These are phyloP conservation scores for Cercocebus atys DNA, from an alignment of 2,113 vertebrate species.

Conservation along the genomic window DNA sequence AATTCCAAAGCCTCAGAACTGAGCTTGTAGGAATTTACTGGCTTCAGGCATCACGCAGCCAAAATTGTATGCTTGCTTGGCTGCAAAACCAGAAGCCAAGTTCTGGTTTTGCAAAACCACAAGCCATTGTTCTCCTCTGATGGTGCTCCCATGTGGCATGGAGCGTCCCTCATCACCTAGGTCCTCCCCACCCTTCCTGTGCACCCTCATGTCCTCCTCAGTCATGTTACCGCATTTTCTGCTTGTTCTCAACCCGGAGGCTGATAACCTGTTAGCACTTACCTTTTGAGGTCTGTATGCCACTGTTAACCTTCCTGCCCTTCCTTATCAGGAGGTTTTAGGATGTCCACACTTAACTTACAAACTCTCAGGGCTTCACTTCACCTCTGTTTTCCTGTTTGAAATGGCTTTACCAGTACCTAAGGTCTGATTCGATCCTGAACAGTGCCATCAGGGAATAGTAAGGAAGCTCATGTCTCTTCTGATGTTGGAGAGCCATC, in stretches of 20 bases:
- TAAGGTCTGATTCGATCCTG: background rate
- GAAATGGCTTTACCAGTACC: background rate
- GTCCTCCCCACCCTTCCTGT: background rate
- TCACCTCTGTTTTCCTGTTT: background rate
- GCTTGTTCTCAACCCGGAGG: background rate
- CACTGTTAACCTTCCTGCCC: background rate
- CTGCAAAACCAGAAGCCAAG: background rate
- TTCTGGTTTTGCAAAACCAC: no score
- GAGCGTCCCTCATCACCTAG: rapidly evolving
- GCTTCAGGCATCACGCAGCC: background rate
- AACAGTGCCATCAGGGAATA: no score
- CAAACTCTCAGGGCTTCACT: background rate
- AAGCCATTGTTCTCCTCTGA: rapidly evolving
- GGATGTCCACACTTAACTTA: background rate
- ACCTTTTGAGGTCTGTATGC: background rate
- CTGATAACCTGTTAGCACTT: background rate
- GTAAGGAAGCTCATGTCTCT: background rate
- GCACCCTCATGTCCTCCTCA: rapidly evolving
- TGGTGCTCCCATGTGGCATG: background rate
- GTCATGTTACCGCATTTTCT: background rate
- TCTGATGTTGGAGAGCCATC: background rate
- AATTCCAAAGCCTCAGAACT: background rate
- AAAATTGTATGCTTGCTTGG: rapidly evolving
- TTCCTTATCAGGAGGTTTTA: background rate
- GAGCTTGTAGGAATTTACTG: rapidly evolving